Evolutionary conservation across 2,888 invertebrate genomes (phyloP).

Genomic region (Acrobasis repandana): DNA sequence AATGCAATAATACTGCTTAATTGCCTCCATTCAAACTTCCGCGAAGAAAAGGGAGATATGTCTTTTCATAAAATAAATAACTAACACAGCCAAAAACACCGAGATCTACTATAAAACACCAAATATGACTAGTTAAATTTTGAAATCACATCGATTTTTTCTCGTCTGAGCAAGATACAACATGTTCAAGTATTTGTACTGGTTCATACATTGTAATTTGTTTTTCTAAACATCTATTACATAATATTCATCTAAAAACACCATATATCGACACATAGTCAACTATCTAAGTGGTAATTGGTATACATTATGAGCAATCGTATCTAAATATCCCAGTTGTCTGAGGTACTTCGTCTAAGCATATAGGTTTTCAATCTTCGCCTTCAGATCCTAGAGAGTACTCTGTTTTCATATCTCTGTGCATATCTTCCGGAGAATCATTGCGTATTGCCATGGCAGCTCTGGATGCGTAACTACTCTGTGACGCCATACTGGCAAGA

Average conservation of each 20-base stretch:
- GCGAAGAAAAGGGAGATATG: slow-evolving; percentile 29
- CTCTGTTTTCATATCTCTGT: slow-evolving; percentile 64
- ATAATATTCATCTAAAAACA: slow-evolving; percentile 32
- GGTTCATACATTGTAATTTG: slow-evolving; percentile 19
- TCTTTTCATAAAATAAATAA: slow-evolving; percentile 45
- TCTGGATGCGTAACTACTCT: slow-evolving; percentile 58
- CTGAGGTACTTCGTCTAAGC: slow-evolving; percentile 41
- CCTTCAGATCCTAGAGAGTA: slow-evolving; percentile 68
- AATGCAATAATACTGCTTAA: slow-evolving; percentile 32
- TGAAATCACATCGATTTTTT: slow-evolving; percentile 10
- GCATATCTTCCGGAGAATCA: slow-evolving; percentile 71
- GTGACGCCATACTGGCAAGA: slow-evolving; percentile 70
- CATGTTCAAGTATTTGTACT: slow-evolving; percentile 25
- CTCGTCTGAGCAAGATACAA: slow-evolving; percentile 11
- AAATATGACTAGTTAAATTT: slow-evolving; percentile 37
- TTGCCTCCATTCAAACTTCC: slow-evolving; percentile 24
- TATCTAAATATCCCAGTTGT: slow-evolving; percentile 34
- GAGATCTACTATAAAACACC: slow-evolving; percentile 61
- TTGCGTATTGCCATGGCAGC: slow-evolving; percentile 55
- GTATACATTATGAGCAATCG: slow-evolving; percentile 46
- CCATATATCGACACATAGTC: slow-evolving; percentile 28
- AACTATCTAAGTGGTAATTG: slow-evolving; percentile 30
- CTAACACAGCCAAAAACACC: slow-evolving; percentile 72
- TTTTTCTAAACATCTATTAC: slow-evolving; percentile 44
- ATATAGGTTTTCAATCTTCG: slow-evolving; percentile 56